Evolutionary conservation across 2,113 vertebrate genomes (phyloP), one percentile per base, ranked within the genome.

Genomic region (Perca flavescens): DNA sequence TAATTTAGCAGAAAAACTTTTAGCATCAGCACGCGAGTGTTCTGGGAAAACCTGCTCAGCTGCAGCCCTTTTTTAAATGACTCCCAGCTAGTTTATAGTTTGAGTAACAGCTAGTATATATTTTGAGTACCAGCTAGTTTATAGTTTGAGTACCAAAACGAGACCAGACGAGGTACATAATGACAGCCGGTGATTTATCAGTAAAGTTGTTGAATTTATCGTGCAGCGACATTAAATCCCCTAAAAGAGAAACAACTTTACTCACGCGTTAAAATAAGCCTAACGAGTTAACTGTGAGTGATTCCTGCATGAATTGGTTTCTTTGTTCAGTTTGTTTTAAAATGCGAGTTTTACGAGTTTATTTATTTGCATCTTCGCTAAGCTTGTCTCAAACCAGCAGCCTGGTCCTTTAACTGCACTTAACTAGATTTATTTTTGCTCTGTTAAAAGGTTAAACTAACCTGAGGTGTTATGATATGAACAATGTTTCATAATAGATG

Each of bases 11-110:
- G 49, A 60, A 56, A 67, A 65, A 25, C 3, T 50, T 40, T 4
- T 0, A 34, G 63, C 43, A 1, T 19, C 21, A 2, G 70, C 17
- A 8, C 50, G 22, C 12, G 68, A 56, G 77, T 50, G 50, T 88
- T 62, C 82, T 77, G 86, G 89, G 82, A 80, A 82, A 77, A 77
- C 36, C 84, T 28, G 46, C 22, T 56, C 25, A 25, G 25, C 25
- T 25, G 25, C 25, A 25, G 25, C 25, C 25, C 25, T 25, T 25
- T 25, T 25, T 25, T 25, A 25, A 25, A 25, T 25, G 0, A 52
- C 25, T n/a, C 16, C 19, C 5, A 9, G 11, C 11, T 60, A 15
- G 25, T 10, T 40, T 40, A 40, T 40, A 0, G 8, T 40, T 36
- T 36, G 34, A 36, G 34, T 36, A 36, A 6, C 34, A 36, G 34